phyloP scores from a whole-genome alignment of 2,888 invertebrate genomes.

The Sinohyriopsis cumingii region DNA sequence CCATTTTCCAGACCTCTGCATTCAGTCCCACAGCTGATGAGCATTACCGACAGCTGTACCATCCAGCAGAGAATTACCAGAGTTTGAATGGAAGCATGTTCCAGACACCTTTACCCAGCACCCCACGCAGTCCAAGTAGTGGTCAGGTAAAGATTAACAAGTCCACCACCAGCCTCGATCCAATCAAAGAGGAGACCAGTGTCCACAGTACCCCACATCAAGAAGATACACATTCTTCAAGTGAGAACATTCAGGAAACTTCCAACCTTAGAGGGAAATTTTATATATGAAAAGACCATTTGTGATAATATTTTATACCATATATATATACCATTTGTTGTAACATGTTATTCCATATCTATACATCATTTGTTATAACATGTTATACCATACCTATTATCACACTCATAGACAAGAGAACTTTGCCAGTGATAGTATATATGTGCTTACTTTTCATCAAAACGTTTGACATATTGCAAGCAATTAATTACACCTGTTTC shows the following conservation, averaged over 20 bases:
- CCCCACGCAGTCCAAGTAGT: slow-evolving; percentile 14
- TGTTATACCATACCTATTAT: too few relatives aligned
- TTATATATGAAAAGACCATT: background rate
- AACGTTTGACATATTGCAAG: too few relatives aligned
- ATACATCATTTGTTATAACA: too few relatives aligned
- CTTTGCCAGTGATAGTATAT: too few relatives aligned
- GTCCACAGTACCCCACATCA: too few relatives aligned
- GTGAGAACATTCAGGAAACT: background rate
- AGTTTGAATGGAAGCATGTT: slow-evolving; percentile 39
- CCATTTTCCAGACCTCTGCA: slow-evolving; percentile 58
- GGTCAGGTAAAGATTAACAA: slow-evolving; percentile 16
- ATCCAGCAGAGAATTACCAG: slow-evolving; percentile 55
- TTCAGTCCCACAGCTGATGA: slow-evolving; percentile 60
- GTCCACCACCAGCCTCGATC: slow-evolving; percentile 36
- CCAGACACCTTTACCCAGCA: slow-evolving; percentile 27
- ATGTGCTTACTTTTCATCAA: too few relatives aligned
- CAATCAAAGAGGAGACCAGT: slow-evolving; percentile 43
- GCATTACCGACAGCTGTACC: slow-evolving; percentile 62
- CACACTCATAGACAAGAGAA: too few relatives aligned
- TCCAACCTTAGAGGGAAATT: background rate
- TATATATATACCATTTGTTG: too few relatives aligned
- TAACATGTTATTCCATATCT: too few relatives aligned
- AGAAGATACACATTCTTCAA: background rate
- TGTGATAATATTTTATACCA: too few relatives aligned
- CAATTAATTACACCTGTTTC: too few relatives aligned